Percentiles rank a stretch among this genome's conserved stretches.
Conservation (phyloP, 2,888 invertebrate genomes). For the Odontocerum albicorne region DNA sequence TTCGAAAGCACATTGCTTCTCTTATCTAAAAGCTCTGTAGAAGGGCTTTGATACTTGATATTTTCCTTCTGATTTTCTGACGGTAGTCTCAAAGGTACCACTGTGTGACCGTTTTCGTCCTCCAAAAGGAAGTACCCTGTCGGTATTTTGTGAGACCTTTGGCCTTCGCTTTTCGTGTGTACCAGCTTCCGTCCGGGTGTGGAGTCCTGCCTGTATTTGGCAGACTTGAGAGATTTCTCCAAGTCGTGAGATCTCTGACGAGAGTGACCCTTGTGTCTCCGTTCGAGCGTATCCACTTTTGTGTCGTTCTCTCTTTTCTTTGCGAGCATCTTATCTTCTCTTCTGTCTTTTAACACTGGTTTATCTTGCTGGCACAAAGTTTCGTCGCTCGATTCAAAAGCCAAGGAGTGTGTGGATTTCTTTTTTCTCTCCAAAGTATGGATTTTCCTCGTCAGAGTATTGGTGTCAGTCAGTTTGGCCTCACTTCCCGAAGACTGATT, state of each 20-base stretch:
- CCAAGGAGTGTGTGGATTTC: conserved; percentile 30
- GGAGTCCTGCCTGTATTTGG: conserved; percentile 23
- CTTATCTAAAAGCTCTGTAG: conserved; percentile 25
- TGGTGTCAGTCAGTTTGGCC: conserved; percentile 18
- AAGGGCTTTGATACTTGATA: conserved; percentile 25
- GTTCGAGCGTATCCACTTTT: conserved; percentile 13
- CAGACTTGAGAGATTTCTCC: conserved; percentile 8
- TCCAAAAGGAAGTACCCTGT: conserved; percentile 28
- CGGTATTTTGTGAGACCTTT: conserved; percentile 16
- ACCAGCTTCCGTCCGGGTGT: conserved; percentile 19
- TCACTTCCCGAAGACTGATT: conserved; percentile 31
- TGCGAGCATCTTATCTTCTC: conserved; percentile 17
- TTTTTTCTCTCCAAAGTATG: conserved; percentile 24
- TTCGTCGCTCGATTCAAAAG: conserved; percentile 33
- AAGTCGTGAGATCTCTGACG: conserved; percentile 25
- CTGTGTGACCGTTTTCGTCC: conserved; percentile 24
- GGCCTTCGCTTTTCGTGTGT: conserved; percentile 30
- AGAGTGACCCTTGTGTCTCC: conserved; percentile 12
- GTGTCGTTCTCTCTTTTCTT: conserved; percentile 8
- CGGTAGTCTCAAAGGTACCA: conserved; percentile 10
- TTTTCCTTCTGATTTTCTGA: conserved; percentile 18
- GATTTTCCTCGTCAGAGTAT: conserved; percentile 10
- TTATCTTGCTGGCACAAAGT: conserved; percentile 24
- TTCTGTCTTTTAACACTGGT: not conserved
- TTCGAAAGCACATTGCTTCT: not conserved